Base-by-base conservation (phyloP, 2,113 vertebrate species). In the Vombatus ursinus region DNA sequence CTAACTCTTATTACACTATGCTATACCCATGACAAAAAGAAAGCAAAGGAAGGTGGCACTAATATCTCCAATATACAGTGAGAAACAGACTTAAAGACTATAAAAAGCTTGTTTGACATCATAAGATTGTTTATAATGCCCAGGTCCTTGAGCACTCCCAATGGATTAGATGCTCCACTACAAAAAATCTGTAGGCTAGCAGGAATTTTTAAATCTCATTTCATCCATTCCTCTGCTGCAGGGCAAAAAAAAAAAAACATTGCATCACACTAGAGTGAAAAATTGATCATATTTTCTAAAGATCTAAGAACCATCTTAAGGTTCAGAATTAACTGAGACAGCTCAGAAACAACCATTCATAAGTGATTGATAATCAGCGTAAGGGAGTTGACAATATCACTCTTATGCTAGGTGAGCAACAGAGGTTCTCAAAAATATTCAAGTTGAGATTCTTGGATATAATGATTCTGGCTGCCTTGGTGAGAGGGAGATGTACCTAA, bases 401-500 rank as follows among this genome's bases (percentile, higher is more conserved):
- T 26, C 50, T 24, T 28, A 47, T 22, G 9, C 37, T 31, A 52
- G 11, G 23, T 0, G 9, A 47, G 44, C 8, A 16, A 19, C 10
- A 28, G 25, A 14, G 4, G 31, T 3, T 28, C 61, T 94, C 84
- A 52, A 91, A 47, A 44, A 93, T n/a, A 23, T 26, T 12, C 25
- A 0, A 0, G 24, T 12, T 7, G 44, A 51, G 0, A 37, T 31
- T 37, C 16, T 14, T 31, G 2, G 0, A 28, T 37, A 37, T 26
- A 52, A 1, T 28, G 48, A 47, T 1, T 11, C 3, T 0, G 0
- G 22, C 57, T 52, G 19, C 7, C 91, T 51, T 52, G 1, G 0
- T 10, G 1, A 37, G 3, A 3, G 1, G 4, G 12, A 8, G 19
- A 7, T 1, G 1, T 0, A 2, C 8, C 14, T 37, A 68, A 68